Evolutionary conservation across 2,113 vertebrate genomes (phyloP).

Genomic region (Myrmecophaga tridactyla): DNA sequence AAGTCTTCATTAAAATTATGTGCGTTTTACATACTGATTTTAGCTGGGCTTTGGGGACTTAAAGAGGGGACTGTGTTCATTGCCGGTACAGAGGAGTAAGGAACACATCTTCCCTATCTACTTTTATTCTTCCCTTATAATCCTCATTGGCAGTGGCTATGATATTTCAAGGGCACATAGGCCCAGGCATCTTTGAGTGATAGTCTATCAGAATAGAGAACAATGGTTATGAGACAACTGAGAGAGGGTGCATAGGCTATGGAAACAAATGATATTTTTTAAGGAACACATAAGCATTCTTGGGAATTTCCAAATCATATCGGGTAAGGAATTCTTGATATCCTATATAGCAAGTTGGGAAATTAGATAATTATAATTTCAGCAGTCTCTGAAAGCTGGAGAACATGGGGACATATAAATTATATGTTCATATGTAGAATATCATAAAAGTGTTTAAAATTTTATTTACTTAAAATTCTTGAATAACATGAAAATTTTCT

Average conservation of each 20-base stretch:
- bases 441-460: background rate
- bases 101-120: background rate
- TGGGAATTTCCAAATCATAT: background rate
- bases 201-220: background rate
- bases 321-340: background rate
- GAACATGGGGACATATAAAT: conserved; percentile 10
- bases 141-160: background rate
- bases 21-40: background rate
- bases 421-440: background rate
- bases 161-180: background rate
- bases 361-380: background rate
- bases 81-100: background rate
- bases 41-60: background rate
- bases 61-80: background rate
- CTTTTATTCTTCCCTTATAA: background rate
- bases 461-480: background rate
- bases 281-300: background rate
- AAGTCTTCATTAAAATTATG: background rate
- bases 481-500: background rate
- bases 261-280: background rate
- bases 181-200: background rate
- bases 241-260: background rate
- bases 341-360: background rate
- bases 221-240: background rate
- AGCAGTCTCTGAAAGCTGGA: background rate